phyloP scores from a whole-genome alignment of 2,113 vertebrate species.

The Poeciliopsis prolifica region DNA sequence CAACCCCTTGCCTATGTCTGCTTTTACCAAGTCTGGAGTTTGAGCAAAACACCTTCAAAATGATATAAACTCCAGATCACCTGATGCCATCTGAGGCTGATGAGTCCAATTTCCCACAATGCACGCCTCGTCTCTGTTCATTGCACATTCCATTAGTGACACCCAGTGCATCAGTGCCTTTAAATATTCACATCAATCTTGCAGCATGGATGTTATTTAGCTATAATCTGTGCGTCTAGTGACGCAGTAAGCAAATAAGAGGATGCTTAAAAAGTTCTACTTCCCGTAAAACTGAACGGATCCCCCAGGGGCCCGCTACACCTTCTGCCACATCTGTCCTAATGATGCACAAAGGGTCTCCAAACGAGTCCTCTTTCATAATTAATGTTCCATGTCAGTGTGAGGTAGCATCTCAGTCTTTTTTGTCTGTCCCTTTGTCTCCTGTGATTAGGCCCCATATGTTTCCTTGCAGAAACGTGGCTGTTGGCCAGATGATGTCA shows the following conservation, averaged over 20 bases:
- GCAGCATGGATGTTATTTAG: not conserved
- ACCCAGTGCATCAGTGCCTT: not conserved
- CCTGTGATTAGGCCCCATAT: slow-evolving; percentile 50
- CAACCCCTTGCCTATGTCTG: too few relatives aligned
- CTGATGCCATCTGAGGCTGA: not conserved
- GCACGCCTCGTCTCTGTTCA: not conserved
- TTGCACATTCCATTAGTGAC: not conserved
- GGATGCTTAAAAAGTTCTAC: not conserved
- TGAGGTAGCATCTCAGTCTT: not conserved
- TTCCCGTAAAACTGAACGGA: not conserved
- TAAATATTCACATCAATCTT: not conserved
- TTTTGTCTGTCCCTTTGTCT: slow-evolving; percentile 43
- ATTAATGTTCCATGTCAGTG: not conserved
- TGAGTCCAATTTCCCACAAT: not conserved
- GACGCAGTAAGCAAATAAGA: slow-evolving; percentile 2
- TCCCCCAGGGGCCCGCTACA: not conserved
- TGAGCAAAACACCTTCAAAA: not conserved
- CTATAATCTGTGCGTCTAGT: not conserved
- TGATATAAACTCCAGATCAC: not conserved
- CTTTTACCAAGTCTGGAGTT: too few relatives aligned
- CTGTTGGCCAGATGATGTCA: slow-evolving; percentile 64
- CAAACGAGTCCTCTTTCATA: slow-evolving; percentile 1
- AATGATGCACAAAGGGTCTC: slow-evolving; percentile 16
- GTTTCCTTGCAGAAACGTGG: slow-evolving; percentile 37
- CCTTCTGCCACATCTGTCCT: not conserved